Base-by-base conservation (phyloP, 2,797 vertebrate genomes). In the Neostethus bicornis region DNA sequence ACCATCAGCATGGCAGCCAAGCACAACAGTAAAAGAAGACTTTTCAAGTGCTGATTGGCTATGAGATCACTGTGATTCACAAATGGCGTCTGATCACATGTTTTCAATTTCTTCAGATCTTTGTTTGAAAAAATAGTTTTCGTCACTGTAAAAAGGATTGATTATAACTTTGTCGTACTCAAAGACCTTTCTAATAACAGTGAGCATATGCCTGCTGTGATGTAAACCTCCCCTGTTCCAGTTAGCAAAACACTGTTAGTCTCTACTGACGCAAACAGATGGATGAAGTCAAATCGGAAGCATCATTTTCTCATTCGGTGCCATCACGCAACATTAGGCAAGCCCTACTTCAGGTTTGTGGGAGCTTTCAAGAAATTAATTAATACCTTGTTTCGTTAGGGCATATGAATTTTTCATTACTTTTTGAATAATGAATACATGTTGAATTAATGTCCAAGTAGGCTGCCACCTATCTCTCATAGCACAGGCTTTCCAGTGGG, bases 361-460 rank as follows among this genome's bases (percentile, higher is more conserved):
- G 82, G 73, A 61, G 77, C 84, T 82, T 85, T 84, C 79, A 75
- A 85, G 75, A 89, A 88, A 90, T 87, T 84, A 90, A 91, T 89
- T 89, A 89, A 89, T 87, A 90, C 80, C 77, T 75, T 54, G 60
- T 89, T 90, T 91, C 80, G 85, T 91, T 88, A 84, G 85, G 87
- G 85, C 82, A 86, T 84, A 87, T 86, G 44, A 77, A 90, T 90
- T 83, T 90, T 90, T 88, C 85, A 91, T 91, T 88, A 89, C 81
- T 76, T 44, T 53, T 72, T 90, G 83, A 90, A 87, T 91, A 91
- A 90, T 91, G 79, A 89, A 90, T 90, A 83, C 85, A 85, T 79
- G 76, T 85, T 83, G 77, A 82, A 91, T 89, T 90, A 88, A 90
- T 90, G 85, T 90, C 77, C 76, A 84, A 88, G 88, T 84, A 77